phyloP scores from a whole-genome alignment of 2,888 invertebrate species.

The Deilephila porcellus region DNA sequence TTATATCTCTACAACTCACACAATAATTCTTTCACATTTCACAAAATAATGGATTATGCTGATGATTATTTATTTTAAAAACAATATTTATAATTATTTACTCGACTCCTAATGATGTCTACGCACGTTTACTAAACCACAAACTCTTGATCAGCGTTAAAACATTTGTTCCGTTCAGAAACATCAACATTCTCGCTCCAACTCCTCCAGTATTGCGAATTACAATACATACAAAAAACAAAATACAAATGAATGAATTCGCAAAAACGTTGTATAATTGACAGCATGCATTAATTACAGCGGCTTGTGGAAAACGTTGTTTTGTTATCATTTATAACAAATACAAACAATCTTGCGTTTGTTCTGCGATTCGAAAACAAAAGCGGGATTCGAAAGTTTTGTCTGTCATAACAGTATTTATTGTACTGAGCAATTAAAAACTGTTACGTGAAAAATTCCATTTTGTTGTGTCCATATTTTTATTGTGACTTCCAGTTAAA shows the following conservation, averaged over 20 bases:
- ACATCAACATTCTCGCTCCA: not conserved
- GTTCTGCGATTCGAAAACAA: constrained; percentile 18
- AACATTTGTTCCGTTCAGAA: not conserved
- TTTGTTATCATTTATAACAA: constrained; percentile 46
- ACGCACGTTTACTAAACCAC: not conserved
- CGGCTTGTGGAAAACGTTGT: constrained; percentile 36
- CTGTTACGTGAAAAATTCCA: not conserved
- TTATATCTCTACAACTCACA: no score
- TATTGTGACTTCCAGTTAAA: not conserved
- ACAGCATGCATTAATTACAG: constrained; percentile 37
- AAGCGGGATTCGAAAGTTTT: not conserved
- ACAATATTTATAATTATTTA: no score
- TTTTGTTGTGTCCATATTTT: not conserved
- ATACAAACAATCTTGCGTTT: constrained; percentile 26
- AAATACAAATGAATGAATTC: constrained; percentile 38
- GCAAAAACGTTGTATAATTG: constrained; percentile 42
- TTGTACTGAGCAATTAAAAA: not conserved
- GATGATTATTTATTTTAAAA: no score
- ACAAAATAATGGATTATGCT: no score
- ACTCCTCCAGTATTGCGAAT: constrained; percentile 9
- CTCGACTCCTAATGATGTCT: not conserved
- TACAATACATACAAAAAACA: constrained; percentile 29
- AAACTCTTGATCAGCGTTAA: not conserved
- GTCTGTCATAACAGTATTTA: not conserved
- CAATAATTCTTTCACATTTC: no score